These are phyloP conservation scores for Psix sp. DNA, from an alignment of 1,140 invertebrate genomes.

Conservation along the genomic window DNA sequence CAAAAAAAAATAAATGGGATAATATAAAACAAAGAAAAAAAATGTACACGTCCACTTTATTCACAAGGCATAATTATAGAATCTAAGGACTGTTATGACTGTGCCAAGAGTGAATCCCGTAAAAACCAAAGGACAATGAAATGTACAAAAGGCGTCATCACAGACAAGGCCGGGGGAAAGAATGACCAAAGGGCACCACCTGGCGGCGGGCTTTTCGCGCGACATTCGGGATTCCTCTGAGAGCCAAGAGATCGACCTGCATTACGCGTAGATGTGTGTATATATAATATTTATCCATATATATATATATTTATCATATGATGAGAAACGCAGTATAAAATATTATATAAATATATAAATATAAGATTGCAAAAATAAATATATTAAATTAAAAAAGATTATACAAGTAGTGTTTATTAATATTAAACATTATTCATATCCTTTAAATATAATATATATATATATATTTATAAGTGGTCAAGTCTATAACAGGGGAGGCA, in stretches of 20 bases:
- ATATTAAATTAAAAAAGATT: conserved; percentile 76
- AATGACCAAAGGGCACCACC: conserved; percentile 21
- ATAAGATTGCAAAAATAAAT: conserved; percentile 76
- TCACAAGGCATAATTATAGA: conserved; percentile 36
- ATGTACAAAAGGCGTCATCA: conserved; percentile 33
- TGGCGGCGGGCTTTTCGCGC: conserved; percentile 4
- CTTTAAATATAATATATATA: conserved; percentile 54
- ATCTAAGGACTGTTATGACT: conserved; percentile 60
- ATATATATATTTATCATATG: conserved; percentile 38
- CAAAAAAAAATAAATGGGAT: conserved; percentile 21
- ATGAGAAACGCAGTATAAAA: conserved; percentile 74
- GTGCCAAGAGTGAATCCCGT: conserved; percentile 55
- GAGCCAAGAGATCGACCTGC: conserved; percentile 75
- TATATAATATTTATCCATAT: conserved; percentile 38
- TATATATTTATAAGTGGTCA: conserved; percentile 63
- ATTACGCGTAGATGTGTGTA: conserved; percentile 41
- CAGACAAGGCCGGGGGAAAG: conserved; percentile 15
- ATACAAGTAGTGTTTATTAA: conserved; percentile 67
- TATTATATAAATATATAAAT: conserved; percentile 77
- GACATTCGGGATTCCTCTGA: conserved; percentile 64
- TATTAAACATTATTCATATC: conserved; percentile 46
- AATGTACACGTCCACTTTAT: conserved; percentile 37
- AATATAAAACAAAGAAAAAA: conserved; percentile 22
- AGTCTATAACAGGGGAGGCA: conserved; percentile 62
- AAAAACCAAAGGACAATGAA: conserved; percentile 23